Conservation (phyloP, 2,888 invertebrate species). For the Ischnus inquisitorius region DNA sequence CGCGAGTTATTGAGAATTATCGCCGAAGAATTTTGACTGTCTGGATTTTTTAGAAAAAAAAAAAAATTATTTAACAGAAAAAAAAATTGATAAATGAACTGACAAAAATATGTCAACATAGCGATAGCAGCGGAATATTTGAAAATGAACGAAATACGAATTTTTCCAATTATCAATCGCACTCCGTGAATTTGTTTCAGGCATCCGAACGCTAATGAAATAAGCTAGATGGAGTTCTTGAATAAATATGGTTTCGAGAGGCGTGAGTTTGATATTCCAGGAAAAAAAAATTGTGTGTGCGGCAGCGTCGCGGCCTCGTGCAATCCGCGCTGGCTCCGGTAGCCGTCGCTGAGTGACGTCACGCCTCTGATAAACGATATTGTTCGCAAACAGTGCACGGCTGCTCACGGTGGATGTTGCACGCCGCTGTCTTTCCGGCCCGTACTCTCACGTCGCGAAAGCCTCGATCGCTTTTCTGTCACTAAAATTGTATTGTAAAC, state of each 20-base stretch:
- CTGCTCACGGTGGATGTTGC: slow-evolving; percentile 43
- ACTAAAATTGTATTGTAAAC: background rate
- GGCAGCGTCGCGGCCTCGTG: slow-evolving; percentile 50
- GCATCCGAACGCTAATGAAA: background rate
- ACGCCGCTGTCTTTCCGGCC: slow-evolving; percentile 37
- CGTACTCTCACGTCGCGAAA: background rate
- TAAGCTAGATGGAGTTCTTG: background rate
- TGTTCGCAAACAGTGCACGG: slow-evolving; percentile 66
- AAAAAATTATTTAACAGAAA: too few relatives aligned
- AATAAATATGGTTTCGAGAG: background rate
- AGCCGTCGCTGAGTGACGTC: slow-evolving; percentile 59
- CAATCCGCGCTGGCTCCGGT: slow-evolving; percentile 39
- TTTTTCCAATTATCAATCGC: background rate
- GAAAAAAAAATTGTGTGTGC: slow-evolving; percentile 46
- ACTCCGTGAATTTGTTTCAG: background rate
- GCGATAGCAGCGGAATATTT: too few relatives aligned
- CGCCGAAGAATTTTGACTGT: too few relatives aligned
- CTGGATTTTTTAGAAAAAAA: too few relatives aligned
- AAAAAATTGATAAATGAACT: too few relatives aligned
- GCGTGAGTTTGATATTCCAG: slow-evolving; percentile 7
- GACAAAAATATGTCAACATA: too few relatives aligned
- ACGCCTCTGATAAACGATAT: slow-evolving; percentile 65
- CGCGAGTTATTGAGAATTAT: too few relatives aligned
- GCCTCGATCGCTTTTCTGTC: background rate
- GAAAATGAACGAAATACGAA: background rate